phyloP scores from a whole-genome alignment of 2,888 invertebrate genomes.

The Clunio marinus region DNA sequence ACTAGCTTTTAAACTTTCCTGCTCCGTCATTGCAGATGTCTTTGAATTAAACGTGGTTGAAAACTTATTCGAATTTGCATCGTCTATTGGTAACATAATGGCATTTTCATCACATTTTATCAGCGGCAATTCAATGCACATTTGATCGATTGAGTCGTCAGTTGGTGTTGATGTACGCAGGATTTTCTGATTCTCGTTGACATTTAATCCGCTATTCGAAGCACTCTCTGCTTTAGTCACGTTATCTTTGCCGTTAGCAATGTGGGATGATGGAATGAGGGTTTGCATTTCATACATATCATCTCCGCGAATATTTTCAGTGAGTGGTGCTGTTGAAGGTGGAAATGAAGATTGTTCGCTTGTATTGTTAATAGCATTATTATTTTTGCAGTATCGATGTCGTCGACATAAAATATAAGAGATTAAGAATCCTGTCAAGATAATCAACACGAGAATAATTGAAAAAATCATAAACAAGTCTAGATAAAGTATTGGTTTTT shows the following conservation, averaged over 20 bases:
- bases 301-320: slow-evolving; percentile 43
- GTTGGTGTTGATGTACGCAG: slow-evolving; percentile 35
- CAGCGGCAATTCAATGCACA: slow-evolving; percentile 8
- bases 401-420: slow-evolving; percentile 39
- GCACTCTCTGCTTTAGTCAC: slow-evolving; percentile 4
- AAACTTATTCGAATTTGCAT: not conserved
- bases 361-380: slow-evolving; percentile 23
- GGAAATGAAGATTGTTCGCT: slow-evolving; percentile 39
- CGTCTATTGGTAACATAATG: not conserved
- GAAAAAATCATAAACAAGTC: slow-evolving; percentile 17
- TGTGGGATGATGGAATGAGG: slow-evolving; percentile 46
- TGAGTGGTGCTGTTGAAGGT: slow-evolving; percentile 42
- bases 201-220: slow-evolving; percentile 11
- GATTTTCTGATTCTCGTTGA: slow-evolving; percentile 22
- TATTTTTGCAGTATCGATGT: slow-evolving; percentile 43
- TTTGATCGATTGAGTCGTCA: slow-evolving; percentile 8
- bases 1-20: not conserved
- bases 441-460: slow-evolving; percentile 16
- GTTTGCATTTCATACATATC: slow-evolving; percentile 52
- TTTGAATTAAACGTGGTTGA: not conserved
- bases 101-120: slow-evolving; percentile 7
- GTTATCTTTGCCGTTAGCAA: not conserved
- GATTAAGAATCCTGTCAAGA: not conserved
- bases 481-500: not conserved
- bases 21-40: not conserved